Percentiles rank a stretch among this genome's conserved stretches.
These are phyloP conservation scores for Cephus pulcher DNA, from an alignment of 2,888 invertebrate species.

Conservation along the genomic window DNA sequence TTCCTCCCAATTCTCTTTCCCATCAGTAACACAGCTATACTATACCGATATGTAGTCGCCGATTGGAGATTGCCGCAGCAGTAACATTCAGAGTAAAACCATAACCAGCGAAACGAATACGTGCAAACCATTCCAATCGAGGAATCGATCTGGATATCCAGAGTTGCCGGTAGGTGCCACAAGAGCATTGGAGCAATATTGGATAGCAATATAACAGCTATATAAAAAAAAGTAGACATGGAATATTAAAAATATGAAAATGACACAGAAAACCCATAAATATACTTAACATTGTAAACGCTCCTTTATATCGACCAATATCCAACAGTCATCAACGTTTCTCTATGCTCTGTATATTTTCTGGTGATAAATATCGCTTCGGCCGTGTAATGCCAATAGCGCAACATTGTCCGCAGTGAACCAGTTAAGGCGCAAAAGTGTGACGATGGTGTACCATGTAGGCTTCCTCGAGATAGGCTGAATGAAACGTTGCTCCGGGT, in stretches of 20 bases:
- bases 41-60: neutral
- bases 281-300: neutral
- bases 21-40: neutral
- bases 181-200: neutral
- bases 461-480: constrained; percentile 11
- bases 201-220: neutral
- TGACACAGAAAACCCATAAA: neutral
- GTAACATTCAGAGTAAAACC: neutral
- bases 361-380: neutral
- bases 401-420: neutral
- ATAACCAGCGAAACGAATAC: neutral
- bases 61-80: neutral
- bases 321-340: neutral
- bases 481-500: constrained; percentile 45
- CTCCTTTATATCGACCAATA: neutral
- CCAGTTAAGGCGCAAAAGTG: neutral
- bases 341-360: neutral
- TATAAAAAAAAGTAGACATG: too few species aligned
- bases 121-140: neutral
- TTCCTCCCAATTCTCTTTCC: neutral
- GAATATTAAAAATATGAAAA: neutral
- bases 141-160: neutral
- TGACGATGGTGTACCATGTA: neutral
- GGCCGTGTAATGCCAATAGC: neutral
- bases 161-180: neutral